Conservation (phyloP, 2,113 vertebrate species). For the Junco hyemalis region DNA sequence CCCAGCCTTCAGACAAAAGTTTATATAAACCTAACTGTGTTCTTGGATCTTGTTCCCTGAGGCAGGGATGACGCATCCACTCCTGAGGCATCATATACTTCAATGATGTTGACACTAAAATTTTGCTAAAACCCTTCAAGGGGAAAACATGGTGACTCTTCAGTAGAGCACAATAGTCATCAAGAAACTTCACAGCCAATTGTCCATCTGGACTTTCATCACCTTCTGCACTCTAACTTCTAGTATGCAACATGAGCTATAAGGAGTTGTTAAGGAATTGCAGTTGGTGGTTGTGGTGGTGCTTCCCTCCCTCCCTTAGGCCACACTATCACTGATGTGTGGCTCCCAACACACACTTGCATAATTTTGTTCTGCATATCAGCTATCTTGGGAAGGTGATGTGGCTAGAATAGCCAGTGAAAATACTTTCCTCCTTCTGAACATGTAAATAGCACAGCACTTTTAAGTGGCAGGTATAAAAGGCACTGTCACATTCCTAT, state of each 20-base stretch:
- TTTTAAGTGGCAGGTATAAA: background rate
- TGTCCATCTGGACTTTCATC: background rate
- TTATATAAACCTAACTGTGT: background rate
- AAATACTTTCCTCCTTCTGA: background rate
- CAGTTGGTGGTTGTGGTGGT: background rate
- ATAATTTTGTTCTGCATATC: background rate
- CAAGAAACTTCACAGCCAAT: background rate
- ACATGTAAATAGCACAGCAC: background rate
- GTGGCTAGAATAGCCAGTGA: background rate
- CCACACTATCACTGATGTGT: accelerated
- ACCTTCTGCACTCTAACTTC: background rate
- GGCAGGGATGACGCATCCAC: background rate
- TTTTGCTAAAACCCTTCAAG: background rate
- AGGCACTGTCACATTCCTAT: background rate
- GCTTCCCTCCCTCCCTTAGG: background rate
- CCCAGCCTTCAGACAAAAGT: background rate
- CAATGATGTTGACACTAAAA: background rate
- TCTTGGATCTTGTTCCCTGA: background rate
- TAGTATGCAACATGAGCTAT: background rate
- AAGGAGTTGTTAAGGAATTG: background rate
- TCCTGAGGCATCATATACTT: background rate
- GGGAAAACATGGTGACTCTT: background rate
- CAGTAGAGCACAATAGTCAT: background rate
- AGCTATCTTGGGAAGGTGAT: background rate
- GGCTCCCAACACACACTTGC: background rate